Evolutionary conservation across 2,113 vertebrate genomes (phyloP), one percentile per base, ranked within the genome.

Genomic region (Antennarius striatus): DNA sequence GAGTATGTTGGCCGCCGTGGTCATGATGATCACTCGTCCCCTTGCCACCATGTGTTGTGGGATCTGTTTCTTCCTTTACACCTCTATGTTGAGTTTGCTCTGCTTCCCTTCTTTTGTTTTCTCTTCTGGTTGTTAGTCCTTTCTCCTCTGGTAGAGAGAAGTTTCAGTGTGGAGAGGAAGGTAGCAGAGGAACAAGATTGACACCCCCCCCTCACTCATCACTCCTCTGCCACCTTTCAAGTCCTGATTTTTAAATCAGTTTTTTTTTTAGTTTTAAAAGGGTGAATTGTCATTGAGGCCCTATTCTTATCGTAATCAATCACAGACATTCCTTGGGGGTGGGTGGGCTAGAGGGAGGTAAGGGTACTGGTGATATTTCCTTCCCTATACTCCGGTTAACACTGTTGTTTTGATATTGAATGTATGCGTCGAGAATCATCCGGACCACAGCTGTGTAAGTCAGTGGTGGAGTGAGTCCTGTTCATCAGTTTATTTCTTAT

Each of bases 401-500:
- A 89, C 87, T 88, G 82, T 86, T 79, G 75, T 80, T 86, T 89
- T 89, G 66, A 89, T 88, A 83, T 61, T 90, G 88, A 91, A 91
- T 90, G 90, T 88, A 87, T 55, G 75, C 12, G 66, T 63, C 58
- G 56, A 2, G 14, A 63, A 65, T 79, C 65, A 47, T 77, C 63
- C 10, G 15, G 56, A 59, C 71, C 50, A 54, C 71, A 69, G 78
- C 16, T 49, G 59, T 16, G 56, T 29, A 10, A 14, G 63, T 50
- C 7, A 58, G 64, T 64, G 56, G 67, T 28, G 13, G 51, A 47
- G 14, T 47, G 45, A 47, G 14, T 15, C 12, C 9, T 67, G 45
- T 49, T 11, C 52, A 14, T 32, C 46, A 15, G 3, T 66, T 48
- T 17, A 9, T 54, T 69, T 64, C 22, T 45, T 39, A 71, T 68